Evolutionary conservation across 2,113 vertebrate species (phyloP), one percentile per base, ranked within the genome.

Genomic region (Fulmarus glacialis): DNA sequence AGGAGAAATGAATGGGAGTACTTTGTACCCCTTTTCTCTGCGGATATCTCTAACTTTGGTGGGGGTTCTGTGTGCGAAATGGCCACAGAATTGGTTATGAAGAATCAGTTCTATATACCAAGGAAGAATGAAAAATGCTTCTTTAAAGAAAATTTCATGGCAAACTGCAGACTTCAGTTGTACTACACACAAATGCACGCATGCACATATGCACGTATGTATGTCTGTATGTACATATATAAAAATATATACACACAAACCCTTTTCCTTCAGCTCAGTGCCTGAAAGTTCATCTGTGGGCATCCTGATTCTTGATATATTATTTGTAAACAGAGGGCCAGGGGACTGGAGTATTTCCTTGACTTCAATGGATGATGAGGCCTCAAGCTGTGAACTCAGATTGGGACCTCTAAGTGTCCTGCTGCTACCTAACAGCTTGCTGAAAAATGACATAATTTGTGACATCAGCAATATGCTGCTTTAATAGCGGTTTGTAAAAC

Each of bases 391-490:
- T 97, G 96, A 89, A 77, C 93, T 97, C 95, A 94, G 94, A 97
- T 97, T 94, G 96, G 97, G 96, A 96, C 70, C 62, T 89, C 82
- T 72, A 63, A 50, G 80, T 71, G 71, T 71, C 94, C 90, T 64
- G 88, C 75, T 78, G 95, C 91, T 83, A 58, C 80, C 84, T 92
- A 95, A 94, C 88, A 88, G 84, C 87, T 93, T 86, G 87, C 92
- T 73, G 97, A 92, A 94, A 97, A 97, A 97, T 97, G 95, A 96
- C 96, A 96, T 97, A 96, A 97, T 96, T 95, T 97, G 97, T 96
- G 96, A 92, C 84, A 82, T 87, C 86, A 93, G 87, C 97, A 97
- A 96, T 96, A 96, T 95, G 93, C 93, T 92, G 82, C 73, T 67
- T 84, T 84, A 91, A 96, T 94, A 66, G 92, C 70, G 56, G 60